A percentile compares a stretch with the other conserved stretches of the same genome.
These are phyloP conservation scores for Metopia argyrocephala DNA, from an alignment of 2,888 invertebrate genomes.

Conservation along the genomic window DNA sequence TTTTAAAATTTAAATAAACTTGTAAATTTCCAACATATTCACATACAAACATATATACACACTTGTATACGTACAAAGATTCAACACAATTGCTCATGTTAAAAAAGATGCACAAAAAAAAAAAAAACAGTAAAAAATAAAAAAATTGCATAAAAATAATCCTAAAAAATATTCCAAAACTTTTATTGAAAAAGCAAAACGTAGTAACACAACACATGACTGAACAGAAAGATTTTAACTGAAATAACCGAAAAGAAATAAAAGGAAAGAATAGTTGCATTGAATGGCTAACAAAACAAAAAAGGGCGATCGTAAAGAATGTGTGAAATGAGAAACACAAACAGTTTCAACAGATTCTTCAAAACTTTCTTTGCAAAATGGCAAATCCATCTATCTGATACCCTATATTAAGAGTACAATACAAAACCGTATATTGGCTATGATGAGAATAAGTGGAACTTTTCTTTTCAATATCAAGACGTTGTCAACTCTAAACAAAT, in stretches of 20 bases:
- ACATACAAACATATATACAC: background rate
- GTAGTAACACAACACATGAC: background rate
- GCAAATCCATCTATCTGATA: too few relatives aligned
- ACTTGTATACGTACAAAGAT: too few relatives aligned
- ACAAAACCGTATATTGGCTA: too few relatives aligned
- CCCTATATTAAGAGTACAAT: too few relatives aligned
- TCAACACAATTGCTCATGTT: background rate
- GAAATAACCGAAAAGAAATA: background rate
- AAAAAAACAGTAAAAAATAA: constrained; percentile 4
- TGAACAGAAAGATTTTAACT: background rate
- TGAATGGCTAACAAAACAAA: background rate
- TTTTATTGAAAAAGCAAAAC: constrained; percentile 3
- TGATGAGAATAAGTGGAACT: too few relatives aligned
- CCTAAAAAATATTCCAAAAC: background rate
- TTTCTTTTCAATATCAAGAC: too few relatives aligned
- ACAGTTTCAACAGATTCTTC: constrained; percentile 51
- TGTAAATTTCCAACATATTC: background rate
- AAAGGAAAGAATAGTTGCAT: background rate
- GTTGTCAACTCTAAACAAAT: too few relatives aligned
- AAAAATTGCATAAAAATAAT: background rate
- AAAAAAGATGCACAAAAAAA: background rate
- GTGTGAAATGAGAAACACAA: constrained; percentile 49
- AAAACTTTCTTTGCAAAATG: constrained; percentile 41
- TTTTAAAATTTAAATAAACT: constrained; percentile 52
- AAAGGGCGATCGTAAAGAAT: constrained; percentile 42